Percentiles rank a stretch among this genome's conserved stretches.
phyloP scores from a whole-genome alignment of 2,888 invertebrate species.

The Synergus japonicus region DNA sequence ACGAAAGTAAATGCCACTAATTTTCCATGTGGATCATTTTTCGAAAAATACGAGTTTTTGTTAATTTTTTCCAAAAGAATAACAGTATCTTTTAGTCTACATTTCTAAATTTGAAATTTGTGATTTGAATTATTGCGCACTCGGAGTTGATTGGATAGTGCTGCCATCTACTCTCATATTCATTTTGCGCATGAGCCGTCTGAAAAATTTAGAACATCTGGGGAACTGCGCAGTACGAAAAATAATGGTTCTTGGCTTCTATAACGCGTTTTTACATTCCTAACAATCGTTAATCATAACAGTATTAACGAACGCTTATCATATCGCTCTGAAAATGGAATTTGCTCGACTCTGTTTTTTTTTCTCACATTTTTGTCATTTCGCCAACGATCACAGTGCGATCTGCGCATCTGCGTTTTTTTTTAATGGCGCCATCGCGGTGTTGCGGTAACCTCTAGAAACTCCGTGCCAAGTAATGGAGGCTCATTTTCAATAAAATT shows the following conservation, averaged over 20 bases:
- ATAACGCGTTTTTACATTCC: neutral
- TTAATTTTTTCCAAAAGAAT: too few relatives aligned
- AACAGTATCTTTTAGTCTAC: too few relatives aligned
- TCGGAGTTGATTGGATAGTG: neutral
- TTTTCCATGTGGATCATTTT: too few relatives aligned
- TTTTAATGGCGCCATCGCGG: slow-evolving; percentile 50
- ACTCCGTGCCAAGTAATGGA: slow-evolving; percentile 74
- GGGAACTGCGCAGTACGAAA: slow-evolving; percentile 9
- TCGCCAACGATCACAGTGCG: slow-evolving; percentile 9
- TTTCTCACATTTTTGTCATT: slow-evolving; percentile 25
- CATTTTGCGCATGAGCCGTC: neutral
- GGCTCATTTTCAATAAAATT: slow-evolving; percentile 73
- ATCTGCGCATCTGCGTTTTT: slow-evolving; percentile 14
- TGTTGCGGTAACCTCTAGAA: slow-evolving; percentile 64
- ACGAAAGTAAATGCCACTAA: too few relatives aligned
- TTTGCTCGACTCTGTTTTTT: neutral
- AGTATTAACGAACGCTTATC: neutral
- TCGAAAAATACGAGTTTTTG: too few relatives aligned
- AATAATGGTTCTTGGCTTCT: neutral
- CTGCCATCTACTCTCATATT: neutral
- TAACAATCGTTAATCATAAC: neutral
- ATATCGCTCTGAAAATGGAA: neutral
- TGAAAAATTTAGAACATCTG: neutral
- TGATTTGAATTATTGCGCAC: too few relatives aligned
- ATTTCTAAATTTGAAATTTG: too few relatives aligned